A percentile compares a stretch with the other conserved stretches of the same genome.
phyloP scores from a whole-genome alignment of 2,888 invertebrate species.

The Hirtodrosophila duncani region DNA sequence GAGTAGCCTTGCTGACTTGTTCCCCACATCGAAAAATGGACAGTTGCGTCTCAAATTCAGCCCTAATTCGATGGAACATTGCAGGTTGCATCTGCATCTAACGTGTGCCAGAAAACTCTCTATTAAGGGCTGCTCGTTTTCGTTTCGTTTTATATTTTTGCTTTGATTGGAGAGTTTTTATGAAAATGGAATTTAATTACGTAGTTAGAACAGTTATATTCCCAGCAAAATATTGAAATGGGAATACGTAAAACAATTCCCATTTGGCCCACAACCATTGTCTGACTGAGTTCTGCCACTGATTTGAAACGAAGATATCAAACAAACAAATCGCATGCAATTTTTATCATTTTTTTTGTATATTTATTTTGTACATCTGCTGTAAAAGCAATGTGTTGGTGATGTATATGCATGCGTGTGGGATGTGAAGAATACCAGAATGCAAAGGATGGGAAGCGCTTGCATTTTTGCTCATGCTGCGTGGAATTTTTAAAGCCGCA shows the following conservation, averaged over 20 bases:
- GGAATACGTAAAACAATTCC: constrained; percentile 11
- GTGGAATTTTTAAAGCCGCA: no score
- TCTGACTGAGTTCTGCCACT: constrained; percentile 12
- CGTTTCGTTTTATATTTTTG: no score
- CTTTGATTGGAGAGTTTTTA: constrained; percentile 9
- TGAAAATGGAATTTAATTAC: constrained; percentile 25
- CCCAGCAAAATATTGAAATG: constrained; percentile 11
- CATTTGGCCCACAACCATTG: constrained; percentile 18
- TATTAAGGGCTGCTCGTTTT: no score
- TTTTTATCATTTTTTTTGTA: constrained; percentile 16
- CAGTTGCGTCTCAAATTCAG: constrained; percentile 16
- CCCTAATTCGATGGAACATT: constrained; percentile 4
- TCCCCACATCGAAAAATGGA: constrained; percentile 17
- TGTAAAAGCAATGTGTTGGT: no score
- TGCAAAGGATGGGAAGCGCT: no score
- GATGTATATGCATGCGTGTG: neutral
- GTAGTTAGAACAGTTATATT: no score
- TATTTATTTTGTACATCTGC: constrained; percentile 9
- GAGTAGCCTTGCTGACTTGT: no score
- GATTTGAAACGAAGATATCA: constrained; percentile 26
- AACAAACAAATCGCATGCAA: constrained; percentile 26
- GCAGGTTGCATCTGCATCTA: no score
- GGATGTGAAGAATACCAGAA: no score
- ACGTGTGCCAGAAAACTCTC: no score
- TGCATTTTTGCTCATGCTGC: neutral